Conservation (phyloP, 2,113 vertebrate genomes). For the Jacana jacana region DNA sequence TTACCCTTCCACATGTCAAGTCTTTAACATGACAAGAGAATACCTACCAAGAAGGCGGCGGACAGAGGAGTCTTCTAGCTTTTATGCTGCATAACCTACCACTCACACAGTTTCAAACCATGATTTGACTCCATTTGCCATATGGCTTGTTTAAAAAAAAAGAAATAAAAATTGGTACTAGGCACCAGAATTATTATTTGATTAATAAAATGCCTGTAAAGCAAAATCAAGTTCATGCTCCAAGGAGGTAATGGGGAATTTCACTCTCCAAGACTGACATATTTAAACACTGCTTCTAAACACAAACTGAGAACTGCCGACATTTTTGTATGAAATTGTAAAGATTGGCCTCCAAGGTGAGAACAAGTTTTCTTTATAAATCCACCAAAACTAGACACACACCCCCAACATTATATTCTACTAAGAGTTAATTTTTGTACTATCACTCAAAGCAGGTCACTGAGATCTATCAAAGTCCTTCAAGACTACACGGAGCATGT, state of each 20-base stretch:
- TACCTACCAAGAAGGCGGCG: neutral
- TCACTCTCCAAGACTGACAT: neutral
- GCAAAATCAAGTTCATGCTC: neutral
- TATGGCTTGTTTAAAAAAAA: neutral
- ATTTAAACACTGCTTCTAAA: neutral
- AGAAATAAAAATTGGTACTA: neutral
- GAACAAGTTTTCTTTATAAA: neutral
- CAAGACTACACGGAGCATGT: neutral
- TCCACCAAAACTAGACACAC: neutral
- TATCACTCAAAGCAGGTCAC: neutral
- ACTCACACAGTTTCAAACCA: neutral
- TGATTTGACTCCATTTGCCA: neutral
- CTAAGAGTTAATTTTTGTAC: neutral
- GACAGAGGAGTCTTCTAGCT: neutral
- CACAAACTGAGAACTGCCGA: neutral
- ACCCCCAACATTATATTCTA: neutral
- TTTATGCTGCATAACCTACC: neutral
- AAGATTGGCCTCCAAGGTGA: neutral
- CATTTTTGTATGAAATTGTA: neutral
- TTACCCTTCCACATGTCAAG: neutral
- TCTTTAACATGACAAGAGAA: constrained; percentile 42
- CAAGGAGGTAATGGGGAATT: neutral
- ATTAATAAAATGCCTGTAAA: neutral
- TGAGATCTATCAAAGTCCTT: neutral
- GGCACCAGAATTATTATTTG: neutral